Base-by-base conservation (phyloP, 2,113 vertebrate species). In the Chascanopsetta lugubris region DNA sequence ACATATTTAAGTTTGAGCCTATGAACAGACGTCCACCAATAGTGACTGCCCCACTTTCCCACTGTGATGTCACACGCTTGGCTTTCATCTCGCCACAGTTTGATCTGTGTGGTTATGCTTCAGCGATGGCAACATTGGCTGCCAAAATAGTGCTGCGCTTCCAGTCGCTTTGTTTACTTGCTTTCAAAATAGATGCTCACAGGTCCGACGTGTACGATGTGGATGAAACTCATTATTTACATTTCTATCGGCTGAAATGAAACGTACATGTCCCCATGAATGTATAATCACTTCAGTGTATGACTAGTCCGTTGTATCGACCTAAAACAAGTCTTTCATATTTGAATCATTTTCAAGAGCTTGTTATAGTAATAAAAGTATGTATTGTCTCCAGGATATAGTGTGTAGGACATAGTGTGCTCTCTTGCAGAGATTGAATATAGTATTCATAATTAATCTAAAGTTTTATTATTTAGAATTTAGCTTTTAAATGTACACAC, bases 1-100 rank as follows among this genome's bases (percentile, higher is more conserved):
- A 26, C 46, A 51, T 80, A 48, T 61, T 77, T 79, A 40, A 60
- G 11, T 70, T 29, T 29, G 32, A 62, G 61, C 58, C 26, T 24
- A 10, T 38, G 61, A 68, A 55, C 42, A 42, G 62, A 66, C 58
- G 40, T 69, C 51, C 20, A 24, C 68, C 58, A 59, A 40, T 62
- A 42, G 67, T 45, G 34, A 32, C 50, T 69, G 69, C 49, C 80
- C 80, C 63, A 70, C 7, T 79, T 85, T 82, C 69, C 63, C 55
- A 57, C 67, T 72, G 75, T 70, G 75, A 84, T 68, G 73, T 82
- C 74, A 77, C 58, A 2, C 20, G 69, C 66, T 65, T 78, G 38
- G 7, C 38, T 40, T 40, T 83, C 54, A 62, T 79, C 77, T 78
- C 21, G 49, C 50, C 46, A 66, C 36, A 45, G 45, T 70, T 72